Evolutionary conservation across 2,797 vertebrate genomes (phyloP).

Genomic region (Cyclopterus lumpus): DNA sequence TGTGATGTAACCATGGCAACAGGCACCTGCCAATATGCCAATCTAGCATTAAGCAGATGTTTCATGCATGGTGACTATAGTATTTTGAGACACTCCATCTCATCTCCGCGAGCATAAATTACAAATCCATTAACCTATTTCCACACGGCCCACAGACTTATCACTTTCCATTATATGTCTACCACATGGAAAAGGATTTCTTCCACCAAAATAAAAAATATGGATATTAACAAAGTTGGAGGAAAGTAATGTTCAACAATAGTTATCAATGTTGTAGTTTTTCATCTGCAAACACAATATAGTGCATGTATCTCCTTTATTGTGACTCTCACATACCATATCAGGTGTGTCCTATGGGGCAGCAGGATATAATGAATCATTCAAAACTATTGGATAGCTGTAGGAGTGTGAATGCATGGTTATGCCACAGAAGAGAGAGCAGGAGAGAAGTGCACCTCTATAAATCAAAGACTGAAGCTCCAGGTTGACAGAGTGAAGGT

Average conservation of each 20-base stretch:
- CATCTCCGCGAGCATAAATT: constrained; percentile 14
- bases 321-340: constrained; percentile 10
- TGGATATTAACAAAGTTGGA: neutral
- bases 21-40: constrained; percentile 40
- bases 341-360: neutral
- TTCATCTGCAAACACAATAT: neutral
- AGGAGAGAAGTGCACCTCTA: neutral
- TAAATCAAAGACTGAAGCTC: constrained; percentile 9
- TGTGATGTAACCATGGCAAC: constrained; percentile 68
- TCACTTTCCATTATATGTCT: neutral
- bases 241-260: neutral
- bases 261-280: neutral
- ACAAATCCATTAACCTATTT: constrained; percentile 23
- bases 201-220: neutral
- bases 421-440: neutral
- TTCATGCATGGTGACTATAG: constrained; percentile 14
- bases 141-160: neutral
- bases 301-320: neutral
- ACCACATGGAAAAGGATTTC: neutral
- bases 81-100: constrained; percentile 22
- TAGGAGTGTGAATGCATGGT: neutral
- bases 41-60: neutral
- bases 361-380: constrained; percentile 34
- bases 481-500: constrained; percentile 5
- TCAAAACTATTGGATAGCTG: constrained; percentile 8